Evolutionary conservation across 2,113 vertebrate species (phyloP).

Genomic region (Ranitomeya variabilis): DNA sequence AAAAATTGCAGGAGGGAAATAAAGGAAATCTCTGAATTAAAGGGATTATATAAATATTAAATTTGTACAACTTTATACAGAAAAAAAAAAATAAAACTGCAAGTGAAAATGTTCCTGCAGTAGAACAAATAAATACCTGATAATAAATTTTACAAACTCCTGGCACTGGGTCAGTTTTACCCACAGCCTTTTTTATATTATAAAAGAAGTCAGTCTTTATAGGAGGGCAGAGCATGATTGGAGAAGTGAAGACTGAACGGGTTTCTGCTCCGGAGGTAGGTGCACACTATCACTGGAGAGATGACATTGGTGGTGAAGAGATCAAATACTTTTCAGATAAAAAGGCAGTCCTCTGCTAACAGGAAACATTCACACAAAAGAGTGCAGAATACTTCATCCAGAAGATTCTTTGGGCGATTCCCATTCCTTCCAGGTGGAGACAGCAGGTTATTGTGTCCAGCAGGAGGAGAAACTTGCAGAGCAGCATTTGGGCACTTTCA

Average conservation of each 20-base stretch:
- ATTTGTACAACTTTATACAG: constrained; percentile 31
- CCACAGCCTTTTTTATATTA: not conserved
- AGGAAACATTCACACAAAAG: not conserved
- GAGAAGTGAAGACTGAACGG: not conserved
- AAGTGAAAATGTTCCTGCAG: not conserved
- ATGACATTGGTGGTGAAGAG: not conserved
- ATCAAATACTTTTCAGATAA: not conserved
- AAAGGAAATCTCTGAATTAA: not conserved
- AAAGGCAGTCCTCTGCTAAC: not conserved
- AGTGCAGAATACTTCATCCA: not conserved
- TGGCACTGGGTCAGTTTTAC: not conserved
- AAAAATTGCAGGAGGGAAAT: not conserved
- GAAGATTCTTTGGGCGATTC: too few species aligned
- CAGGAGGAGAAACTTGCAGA: not conserved
- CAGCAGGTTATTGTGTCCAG: not conserved
- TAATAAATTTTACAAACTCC: constrained; percentile 29
- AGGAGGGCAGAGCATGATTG: not conserved
- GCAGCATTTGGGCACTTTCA: not conserved
- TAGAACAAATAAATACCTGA: constrained; percentile 44
- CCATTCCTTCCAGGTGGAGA: not conserved
- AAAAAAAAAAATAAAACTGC: not conserved
- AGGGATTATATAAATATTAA: constrained; percentile 35
- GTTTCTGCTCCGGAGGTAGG: constrained; percentile 29
- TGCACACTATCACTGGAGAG: constrained; percentile 2
- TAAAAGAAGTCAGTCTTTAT: not conserved